These are phyloP conservation scores for Tonatia bakeri DNA, from an alignment of 2,113 vertebrate genomes.

Conservation along the genomic window DNA sequence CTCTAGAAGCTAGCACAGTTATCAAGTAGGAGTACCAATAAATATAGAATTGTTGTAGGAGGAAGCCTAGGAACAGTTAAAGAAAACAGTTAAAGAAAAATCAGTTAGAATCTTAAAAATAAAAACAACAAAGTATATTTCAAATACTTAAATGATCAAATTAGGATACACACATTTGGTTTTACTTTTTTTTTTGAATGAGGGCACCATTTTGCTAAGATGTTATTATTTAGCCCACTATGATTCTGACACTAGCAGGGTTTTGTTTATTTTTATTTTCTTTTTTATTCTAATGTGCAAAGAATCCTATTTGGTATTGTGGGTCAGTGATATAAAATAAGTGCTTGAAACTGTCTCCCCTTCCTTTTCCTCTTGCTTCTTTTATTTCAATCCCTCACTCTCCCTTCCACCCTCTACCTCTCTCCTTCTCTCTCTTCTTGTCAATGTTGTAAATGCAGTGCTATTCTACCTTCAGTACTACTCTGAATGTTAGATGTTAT, in stretches of 20 bases:
- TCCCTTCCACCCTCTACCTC: rapidly evolving
- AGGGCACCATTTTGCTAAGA: constrained; percentile 21
- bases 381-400: background rate
- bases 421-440: background rate
- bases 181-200: constrained; percentile 46
- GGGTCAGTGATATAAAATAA: background rate
- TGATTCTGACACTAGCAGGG: background rate
- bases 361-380: background rate
- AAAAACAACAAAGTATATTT: constrained; percentile 31
- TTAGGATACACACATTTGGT: background rate
- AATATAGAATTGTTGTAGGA: constrained; percentile 69
- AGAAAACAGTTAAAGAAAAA: constrained; percentile 58
- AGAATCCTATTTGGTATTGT: background rate
- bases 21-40: constrained; percentile 63
- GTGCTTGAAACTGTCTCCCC: background rate
- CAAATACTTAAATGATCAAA: constrained; percentile 48
- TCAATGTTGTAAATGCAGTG: background rate
- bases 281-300: background rate
- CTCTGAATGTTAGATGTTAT: background rate
- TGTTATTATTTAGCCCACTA: background rate
- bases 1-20: constrained; percentile 33
- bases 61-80: constrained; percentile 47
- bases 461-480: background rate
- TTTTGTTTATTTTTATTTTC: background rate
- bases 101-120: constrained; percentile 41